phyloP scores from a whole-genome alignment of 2,113 vertebrate species.

The Nycticryphes semicollaris region DNA sequence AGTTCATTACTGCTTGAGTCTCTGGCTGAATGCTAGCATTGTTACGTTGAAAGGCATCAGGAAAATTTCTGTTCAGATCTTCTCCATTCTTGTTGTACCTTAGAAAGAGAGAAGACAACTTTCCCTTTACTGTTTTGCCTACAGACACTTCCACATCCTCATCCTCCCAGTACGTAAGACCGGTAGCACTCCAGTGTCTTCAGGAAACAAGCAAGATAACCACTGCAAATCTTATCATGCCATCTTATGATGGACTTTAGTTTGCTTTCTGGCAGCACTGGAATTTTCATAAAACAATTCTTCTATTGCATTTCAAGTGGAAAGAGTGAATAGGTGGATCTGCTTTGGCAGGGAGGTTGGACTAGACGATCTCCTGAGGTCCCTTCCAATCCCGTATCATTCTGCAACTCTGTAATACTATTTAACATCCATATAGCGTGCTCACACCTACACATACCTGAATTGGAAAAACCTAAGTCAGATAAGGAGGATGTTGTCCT shows the following conservation, averaged over 20 bases:
- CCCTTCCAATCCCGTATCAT: no score
- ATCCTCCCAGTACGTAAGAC: not conserved
- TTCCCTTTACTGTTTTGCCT: not conserved
- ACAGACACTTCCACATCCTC: not conserved
- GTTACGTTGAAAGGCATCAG: slow-evolving; percentile 79
- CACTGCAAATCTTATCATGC: not conserved
- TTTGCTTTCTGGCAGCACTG: not conserved
- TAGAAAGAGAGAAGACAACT: slow-evolving; percentile 18
- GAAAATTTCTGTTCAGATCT: slow-evolving; percentile 96
- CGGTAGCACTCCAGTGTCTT: not conserved
- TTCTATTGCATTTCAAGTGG: not conserved
- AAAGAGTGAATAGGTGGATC: not conserved
- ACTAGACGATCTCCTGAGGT: no score
- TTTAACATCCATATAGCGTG: not conserved
- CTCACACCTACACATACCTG: not conserved
- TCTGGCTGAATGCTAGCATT: slow-evolving; percentile 77
- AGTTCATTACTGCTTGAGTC: slow-evolving; percentile 87
- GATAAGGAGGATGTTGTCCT: not conserved
- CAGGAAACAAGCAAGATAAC: not conserved
- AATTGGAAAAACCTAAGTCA: not conserved
- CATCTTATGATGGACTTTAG: not conserved
- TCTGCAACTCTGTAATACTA: not conserved
- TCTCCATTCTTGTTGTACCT: slow-evolving; percentile 84
- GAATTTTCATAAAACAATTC: not conserved
- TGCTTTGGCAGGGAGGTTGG: no score